phyloP scores from a whole-genome alignment of 1,140 invertebrate species.

The Hypsibius dujardini region DNA sequence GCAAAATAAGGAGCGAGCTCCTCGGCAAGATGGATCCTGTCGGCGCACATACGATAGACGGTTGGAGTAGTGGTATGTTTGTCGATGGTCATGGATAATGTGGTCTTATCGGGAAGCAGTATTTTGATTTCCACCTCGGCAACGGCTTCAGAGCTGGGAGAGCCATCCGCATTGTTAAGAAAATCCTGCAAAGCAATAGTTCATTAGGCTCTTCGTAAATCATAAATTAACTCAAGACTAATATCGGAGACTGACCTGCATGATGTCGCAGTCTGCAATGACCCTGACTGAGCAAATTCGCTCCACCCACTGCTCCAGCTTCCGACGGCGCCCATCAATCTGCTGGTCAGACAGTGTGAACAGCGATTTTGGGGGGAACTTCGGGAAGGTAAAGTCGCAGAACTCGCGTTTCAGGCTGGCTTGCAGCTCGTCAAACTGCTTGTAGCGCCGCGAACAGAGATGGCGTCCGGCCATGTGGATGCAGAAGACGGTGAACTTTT shows the following conservation, averaged over 20 bases:
- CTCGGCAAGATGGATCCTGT: slow-evolving; percentile 60
- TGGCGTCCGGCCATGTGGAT: slow-evolving; percentile 97
- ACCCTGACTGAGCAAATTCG: slow-evolving; percentile 82
- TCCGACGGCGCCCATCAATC: slow-evolving; percentile 72
- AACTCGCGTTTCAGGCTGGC: slow-evolving; percentile 84
- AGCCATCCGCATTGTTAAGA: slow-evolving; percentile 34
- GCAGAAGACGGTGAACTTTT: slow-evolving; percentile 83
- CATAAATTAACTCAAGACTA: too few species aligned
- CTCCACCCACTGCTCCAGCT: slow-evolving; percentile 90
- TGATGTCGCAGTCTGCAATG: slow-evolving; percentile 87
- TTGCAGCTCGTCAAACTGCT: slow-evolving; percentile 81
- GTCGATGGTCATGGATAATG: slow-evolving; percentile 75
- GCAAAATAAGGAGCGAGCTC: slow-evolving; percentile 78
- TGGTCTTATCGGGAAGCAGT: slow-evolving; percentile 55
- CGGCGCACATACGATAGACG: slow-evolving; percentile 58
- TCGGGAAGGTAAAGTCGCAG: slow-evolving; percentile 88
- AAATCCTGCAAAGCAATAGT: slow-evolving; percentile 50
- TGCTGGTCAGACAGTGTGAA: slow-evolving; percentile 91
- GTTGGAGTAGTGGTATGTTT: slow-evolving; percentile 74
- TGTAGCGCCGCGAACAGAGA: slow-evolving; percentile 80
- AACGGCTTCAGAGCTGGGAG: background rate
- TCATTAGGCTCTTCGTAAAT: too few species aligned
- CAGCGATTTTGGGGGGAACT: slow-evolving; percentile 94
- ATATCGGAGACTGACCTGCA: slow-evolving; percentile 37
- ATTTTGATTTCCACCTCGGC: slow-evolving; percentile 33